Base-by-base conservation (phyloP, 2,888 invertebrate genomes). In the Yponomeuta sedellus region DNA sequence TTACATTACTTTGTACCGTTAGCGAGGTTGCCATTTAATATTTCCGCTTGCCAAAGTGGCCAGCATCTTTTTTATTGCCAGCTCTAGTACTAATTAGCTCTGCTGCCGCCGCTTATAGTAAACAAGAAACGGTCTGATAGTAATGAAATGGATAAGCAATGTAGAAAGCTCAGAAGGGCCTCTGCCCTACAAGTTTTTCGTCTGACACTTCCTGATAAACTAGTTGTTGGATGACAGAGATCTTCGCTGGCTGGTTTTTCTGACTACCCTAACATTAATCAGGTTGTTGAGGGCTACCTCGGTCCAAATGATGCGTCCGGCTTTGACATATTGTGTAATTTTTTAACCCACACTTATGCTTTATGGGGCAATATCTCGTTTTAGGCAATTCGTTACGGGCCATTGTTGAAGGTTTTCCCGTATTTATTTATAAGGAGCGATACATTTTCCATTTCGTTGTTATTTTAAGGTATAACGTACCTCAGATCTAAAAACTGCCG, bases 131-230 rank as follows among this genome's bases (percentile, higher is more conserved):
- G 76, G 75, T 73, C 75, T 77, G 77, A 75, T 77, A 74, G 73
- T 77, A 80, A 82, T 81, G 79, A 81, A 81, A 82, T 78, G 78
- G 77, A 79, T 81, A 78, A 81, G 81, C 78, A 81, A 84, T 84
- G 83, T 63, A 63, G 40, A 44, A 63, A 39, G 63, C 25, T n/a
- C 61, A 34, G 8, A 84, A 86, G 16, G 44, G 44, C 16, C 6
- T 4, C 12, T 12, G 44, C 44, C 44, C 44, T 52, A 52, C 44
- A 12, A 4, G 16, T 52, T 52, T 52, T 52, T 16, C 44, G 16
- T 16, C 16, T 52, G 44, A 52, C 44, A 52, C 44, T 52, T 16
- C 16, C 3, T 2, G 16, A 16, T 8, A 52, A 52, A 52, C 16
- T 16, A 16, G 16, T 12, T 16, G 16, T 52, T 16, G 12, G 12